phyloP scores from a whole-genome alignment of 64 coral and sea anemone species.

The Montipora capricornis region DNA sequence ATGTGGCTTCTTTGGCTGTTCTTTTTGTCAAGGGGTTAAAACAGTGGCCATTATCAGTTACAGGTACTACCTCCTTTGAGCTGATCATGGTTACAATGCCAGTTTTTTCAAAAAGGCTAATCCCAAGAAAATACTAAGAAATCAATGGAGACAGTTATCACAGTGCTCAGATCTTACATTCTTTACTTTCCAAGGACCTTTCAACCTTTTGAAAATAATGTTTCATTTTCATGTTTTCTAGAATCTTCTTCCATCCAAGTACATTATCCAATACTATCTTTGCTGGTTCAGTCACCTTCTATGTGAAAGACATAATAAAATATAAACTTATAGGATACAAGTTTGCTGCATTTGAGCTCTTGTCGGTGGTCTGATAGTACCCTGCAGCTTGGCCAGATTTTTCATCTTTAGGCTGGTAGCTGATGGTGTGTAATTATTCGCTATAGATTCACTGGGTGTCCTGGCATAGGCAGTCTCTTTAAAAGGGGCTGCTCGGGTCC shows the following conservation, averaged over 20 bases:
- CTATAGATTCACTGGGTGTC: constrained; percentile 99
- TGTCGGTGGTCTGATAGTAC: constrained; percentile 72
- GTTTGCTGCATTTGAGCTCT: constrained; percentile 69
- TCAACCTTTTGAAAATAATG: too few species aligned
- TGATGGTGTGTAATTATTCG: constrained; percentile 95
- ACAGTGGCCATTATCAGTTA: neutral
- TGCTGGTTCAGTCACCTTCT: neutral
- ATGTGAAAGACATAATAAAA: neutral
- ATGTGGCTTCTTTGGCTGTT: constrained; percentile 49
- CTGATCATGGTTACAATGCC: too few species aligned
- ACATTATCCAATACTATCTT: neutral
- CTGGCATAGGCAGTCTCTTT: constrained; percentile 95
- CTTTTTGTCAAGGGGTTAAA: neutral
- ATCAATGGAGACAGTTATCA: too few species aligned
- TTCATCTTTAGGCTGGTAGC: constrained; percentile 87
- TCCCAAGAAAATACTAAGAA: too few species aligned
- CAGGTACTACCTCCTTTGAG: too few species aligned
- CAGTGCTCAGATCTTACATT: too few species aligned
- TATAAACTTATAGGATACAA: constrained; percentile 59
- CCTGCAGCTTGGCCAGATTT: constrained; percentile 74
- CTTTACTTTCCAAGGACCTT: too few species aligned
- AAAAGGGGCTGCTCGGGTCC: constrained; percentile 95
- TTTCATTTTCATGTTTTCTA: too few species aligned
- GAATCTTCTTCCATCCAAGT: too few species aligned
- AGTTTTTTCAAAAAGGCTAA: too few species aligned